Conservation (phyloP, 1,140 invertebrate genomes). For the Panulirus ornatus region DNA sequence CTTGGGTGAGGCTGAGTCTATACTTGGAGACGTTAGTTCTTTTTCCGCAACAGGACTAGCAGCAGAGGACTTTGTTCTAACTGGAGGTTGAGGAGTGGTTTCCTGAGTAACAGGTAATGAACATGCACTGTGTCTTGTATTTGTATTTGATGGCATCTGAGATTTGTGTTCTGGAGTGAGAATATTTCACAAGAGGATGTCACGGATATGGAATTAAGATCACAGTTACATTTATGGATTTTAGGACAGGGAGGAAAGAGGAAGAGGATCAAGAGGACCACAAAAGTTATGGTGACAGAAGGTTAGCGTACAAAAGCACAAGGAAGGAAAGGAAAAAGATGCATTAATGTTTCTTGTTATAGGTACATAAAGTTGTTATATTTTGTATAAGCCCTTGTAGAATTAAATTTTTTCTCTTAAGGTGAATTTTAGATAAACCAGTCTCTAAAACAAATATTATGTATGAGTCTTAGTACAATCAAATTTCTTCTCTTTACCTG, state of each 20-base stretch:
- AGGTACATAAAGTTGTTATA: background rate
- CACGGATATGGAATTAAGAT: background rate
- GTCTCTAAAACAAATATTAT: too few species aligned
- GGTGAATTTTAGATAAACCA: too few species aligned
- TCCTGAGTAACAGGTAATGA: slow-evolving; percentile 11
- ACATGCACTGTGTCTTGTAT: background rate
- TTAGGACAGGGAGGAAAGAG: background rate
- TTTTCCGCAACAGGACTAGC: slow-evolving; percentile 6
- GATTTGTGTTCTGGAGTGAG: background rate
- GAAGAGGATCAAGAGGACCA: background rate
- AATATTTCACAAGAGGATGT: background rate
- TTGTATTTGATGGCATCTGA: background rate
- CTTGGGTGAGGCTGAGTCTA: background rate
- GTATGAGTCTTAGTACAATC: too few species aligned
- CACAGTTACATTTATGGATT: background rate
- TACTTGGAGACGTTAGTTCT: background rate
- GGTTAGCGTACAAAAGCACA: slow-evolving; percentile 67
- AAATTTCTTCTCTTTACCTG: too few species aligned
- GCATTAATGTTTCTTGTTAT: slow-evolving; percentile 51
- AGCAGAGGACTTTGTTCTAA: slow-evolving; percentile 23
- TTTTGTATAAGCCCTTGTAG: too few species aligned
- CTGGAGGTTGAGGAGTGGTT: slow-evolving; percentile 10
- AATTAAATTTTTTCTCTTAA: too few species aligned
- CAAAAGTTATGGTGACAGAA: slow-evolving; percentile 52
- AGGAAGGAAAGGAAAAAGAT: slow-evolving; percentile 51